Base-by-base conservation (phyloP, 2,113 vertebrate species). In the Otolemur garnettii region DNA sequence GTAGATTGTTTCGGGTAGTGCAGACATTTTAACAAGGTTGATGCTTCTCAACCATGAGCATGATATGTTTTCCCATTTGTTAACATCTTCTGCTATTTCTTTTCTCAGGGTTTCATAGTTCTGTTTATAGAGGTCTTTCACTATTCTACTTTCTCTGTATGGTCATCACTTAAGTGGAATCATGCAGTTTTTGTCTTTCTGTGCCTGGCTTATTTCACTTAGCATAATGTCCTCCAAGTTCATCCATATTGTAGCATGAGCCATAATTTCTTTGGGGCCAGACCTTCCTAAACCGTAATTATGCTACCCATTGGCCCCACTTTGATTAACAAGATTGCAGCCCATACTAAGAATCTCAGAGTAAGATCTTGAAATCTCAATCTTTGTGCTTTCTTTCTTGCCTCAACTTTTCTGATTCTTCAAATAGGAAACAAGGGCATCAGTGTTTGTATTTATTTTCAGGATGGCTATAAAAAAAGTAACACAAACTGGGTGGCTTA, bases 321-420 rank as follows among this genome's bases (percentile, higher is more conserved):
- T 82, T 77, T 88, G 53, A 87, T 68, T 77, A 92, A 28, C n/a
- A 71, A 89, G 71, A 21, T 84, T 26, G 33, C 28, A 84, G 53
- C 21, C 9, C 68, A 75, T 75, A 60, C 24, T 59, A 59, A 74
- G 72, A 87, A 30, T 91, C 66, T 81, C 75, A 87, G 83, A 17
- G 69, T 60, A 77, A 88, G 85, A 77, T 88, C 33, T 69, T 88
- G 26, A 83, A 92, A 69, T 84, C 79, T 64, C 71, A 45, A 93
- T 93, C n/a, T 90, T 64, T 79, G 42, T 45, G 72, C 57, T 85
- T 79, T 62, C 30, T 42, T n/a, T 86, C 91, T 79, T 80, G 64
- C 72, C 55, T 96, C 80, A 79, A 62, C 24, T 45, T 80, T 93
- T 57, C 22, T 79, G 60, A 33, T 64, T 95, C 33, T 78, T 93